Base-by-base conservation (phyloP, 2,113 vertebrate species). In the Psophia crepitans region DNA sequence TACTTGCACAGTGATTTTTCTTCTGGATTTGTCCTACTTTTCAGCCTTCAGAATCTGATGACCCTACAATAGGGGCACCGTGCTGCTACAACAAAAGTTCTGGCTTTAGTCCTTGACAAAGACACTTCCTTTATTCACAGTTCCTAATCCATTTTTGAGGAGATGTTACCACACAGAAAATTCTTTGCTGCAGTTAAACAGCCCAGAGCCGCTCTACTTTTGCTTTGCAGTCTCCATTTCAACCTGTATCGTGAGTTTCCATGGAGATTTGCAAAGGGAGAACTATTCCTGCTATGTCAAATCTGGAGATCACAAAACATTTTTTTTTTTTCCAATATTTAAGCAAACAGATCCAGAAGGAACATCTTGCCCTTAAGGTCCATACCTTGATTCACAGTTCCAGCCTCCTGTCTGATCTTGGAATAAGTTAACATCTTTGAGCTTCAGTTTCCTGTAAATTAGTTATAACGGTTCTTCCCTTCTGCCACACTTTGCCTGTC, bases 301-400 rank as follows among this genome's bases (percentile, higher is more conserved):
- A 93, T 64, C 51, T 44, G 54, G 27, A 90, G 85, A 92, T 88
- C 75, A 95, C 71, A 90, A 90, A 89, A 85, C 32, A 71, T 81
- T 86, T 86, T 80, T 81, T 86, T 86, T 80, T 60, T 35, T 81
- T 92, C 75, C 54, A 80, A 70, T 70, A 71, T 81, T 89, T 86
- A 91, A 86, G 88, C 71, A 93, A 97, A 94, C n/a, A 88, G 66
- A 93, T 86, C 75, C 88, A 76, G 71, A 80, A 88, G 28, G 90
- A 95, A 78, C 64, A 86, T 46, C 75, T 76, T 91, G 79, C 60
- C 77, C 91, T 95, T 46, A 84, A 66, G 75, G 54, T 88, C 75
- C 11, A 7, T 74, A 80, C 37, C 71, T 90, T 74, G 71, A 77
- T 91, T 86, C 68, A 63, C 23, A 46, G 71, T 58, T 88, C n/a